Evolutionary conservation across 1,140 invertebrate genomes (phyloP).

Genomic region (Cyrtorhinus lividipennis): DNA sequence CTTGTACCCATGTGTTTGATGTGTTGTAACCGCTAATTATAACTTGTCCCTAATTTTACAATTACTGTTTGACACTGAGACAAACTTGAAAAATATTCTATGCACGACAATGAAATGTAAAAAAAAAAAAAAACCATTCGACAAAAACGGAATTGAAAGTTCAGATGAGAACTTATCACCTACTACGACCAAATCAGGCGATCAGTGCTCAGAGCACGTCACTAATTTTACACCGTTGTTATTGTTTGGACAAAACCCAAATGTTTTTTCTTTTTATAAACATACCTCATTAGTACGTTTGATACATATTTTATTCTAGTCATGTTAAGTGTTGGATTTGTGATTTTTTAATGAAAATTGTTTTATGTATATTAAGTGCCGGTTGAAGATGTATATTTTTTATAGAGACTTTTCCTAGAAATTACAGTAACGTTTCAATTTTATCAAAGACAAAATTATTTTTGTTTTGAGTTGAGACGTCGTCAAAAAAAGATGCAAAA

Average conservation of each 20-base stretch:
- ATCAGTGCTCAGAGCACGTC: conserved; percentile 1
- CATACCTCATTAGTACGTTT: conserved; percentile 11
- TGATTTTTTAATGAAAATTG: conserved; percentile 12
- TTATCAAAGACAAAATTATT: background rate
- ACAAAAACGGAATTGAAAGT: background rate
- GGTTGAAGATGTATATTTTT: conserved; percentile 15
- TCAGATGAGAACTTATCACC: background rate
- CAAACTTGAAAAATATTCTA: background rate
- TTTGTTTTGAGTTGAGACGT: too few relatives aligned
- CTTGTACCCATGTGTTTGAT: conserved; percentile 12
- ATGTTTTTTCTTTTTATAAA: background rate
- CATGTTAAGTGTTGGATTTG: conserved; percentile 15
- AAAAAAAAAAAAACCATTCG: background rate
- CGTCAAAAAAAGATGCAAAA: too few relatives aligned
- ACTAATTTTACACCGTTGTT: background rate
- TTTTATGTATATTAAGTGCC: conserved; percentile 7
- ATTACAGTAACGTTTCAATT: background rate
- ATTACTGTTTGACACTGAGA: background rate
- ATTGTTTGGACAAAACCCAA: background rate
- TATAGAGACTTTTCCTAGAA: conserved; percentile 6
- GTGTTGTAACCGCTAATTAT: too few relatives aligned
- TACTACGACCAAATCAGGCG: background rate
- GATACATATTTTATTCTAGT: conserved; percentile 15
- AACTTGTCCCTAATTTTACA: too few relatives aligned
- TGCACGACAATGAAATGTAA: conserved; percentile 9